Evolutionary conservation across 1,140 invertebrate species (phyloP).

Genomic region (Acromyrmex heyeri): DNA sequence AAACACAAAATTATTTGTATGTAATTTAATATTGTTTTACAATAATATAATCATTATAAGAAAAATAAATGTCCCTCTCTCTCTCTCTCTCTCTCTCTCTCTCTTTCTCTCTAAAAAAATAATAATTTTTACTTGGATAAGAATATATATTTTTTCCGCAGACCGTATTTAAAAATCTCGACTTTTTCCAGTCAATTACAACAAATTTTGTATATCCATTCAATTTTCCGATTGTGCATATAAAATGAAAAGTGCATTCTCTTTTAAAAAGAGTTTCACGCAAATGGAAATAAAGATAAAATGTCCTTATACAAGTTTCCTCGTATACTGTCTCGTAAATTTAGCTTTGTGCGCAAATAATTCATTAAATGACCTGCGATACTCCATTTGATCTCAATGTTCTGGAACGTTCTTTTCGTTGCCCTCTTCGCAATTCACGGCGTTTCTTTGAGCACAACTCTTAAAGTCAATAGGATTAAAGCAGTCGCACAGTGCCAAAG

Average conservation of each 20-base stretch:
- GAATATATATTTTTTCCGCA: not conserved
- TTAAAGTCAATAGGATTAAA: constrained; percentile 73
- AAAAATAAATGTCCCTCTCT: not conserved
- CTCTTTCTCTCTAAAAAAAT: not conserved
- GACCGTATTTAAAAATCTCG: not conserved
- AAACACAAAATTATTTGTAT: not conserved
- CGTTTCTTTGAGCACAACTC: constrained; percentile 68
- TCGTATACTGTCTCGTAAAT: constrained; percentile 36
- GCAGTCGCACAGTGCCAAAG: constrained; percentile 67
- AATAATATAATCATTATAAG: not conserved
- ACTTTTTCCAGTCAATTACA: constrained; percentile 1
- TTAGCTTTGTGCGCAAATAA: constrained; percentile 69
- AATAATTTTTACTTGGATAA: not conserved
- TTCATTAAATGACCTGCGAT: constrained; percentile 65
- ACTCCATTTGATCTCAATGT: constrained; percentile 62
- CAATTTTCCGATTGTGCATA: not conserved
- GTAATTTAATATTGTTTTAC: not conserved
- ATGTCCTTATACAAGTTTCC: constrained; percentile 12
- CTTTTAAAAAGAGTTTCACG: constrained; percentile 23
- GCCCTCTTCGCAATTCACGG: constrained; percentile 44
- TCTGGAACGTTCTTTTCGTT: constrained; percentile 58
- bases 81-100: too few relatives aligned
- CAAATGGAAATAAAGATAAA: constrained; percentile 39
- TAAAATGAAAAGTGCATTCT: not conserved
- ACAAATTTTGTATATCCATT: not conserved